These are phyloP conservation scores for Standfussiana lucernea DNA, from an alignment of 2,888 invertebrate genomes.

Conservation along the genomic window DNA sequence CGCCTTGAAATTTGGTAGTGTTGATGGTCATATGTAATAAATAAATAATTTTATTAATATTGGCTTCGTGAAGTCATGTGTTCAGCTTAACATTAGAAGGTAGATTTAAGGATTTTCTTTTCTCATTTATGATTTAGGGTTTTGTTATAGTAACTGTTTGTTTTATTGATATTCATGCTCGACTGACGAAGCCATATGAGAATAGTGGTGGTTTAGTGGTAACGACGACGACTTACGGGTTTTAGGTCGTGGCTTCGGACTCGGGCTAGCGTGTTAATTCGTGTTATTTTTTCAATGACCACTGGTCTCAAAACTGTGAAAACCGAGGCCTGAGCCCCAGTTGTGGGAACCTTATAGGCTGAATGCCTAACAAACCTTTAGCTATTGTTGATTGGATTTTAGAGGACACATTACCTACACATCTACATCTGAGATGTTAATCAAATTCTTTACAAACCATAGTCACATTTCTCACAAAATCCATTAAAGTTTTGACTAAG, in stretches of 20 bases:
- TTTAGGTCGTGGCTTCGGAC: neutral
- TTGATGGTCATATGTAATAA: conserved; percentile 3
- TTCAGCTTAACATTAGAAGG: neutral
- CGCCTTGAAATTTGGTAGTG: conserved; percentile 18
- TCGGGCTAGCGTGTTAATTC: neutral
- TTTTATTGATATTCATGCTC: neutral
- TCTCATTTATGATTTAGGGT: neutral
- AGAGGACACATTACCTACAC: conserved; percentile 1
- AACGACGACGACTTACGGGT: neutral
- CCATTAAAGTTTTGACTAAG: conserved; percentile 39
- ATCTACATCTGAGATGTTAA: neutral
- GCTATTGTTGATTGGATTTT: neutral
- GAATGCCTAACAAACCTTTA: neutral
- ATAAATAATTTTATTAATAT: neutral
- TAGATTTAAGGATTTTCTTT: neutral
- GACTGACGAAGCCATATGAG: neutral
- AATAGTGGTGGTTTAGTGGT: neutral
- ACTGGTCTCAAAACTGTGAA: neutral
- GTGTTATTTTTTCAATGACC: neutral
- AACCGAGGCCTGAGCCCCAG: neutral
- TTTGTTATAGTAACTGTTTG: neutral
- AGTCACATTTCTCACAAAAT: conserved; percentile 52
- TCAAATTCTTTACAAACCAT: conserved; percentile 43
- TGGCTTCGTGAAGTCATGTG: neutral
- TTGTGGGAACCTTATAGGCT: neutral